A percentile compares a stretch with the other conserved stretches of the same genome.
These are phyloP conservation scores for Agraylea sexmaculata DNA, from an alignment of 1,140 invertebrate genomes.

Conservation along the genomic window DNA sequence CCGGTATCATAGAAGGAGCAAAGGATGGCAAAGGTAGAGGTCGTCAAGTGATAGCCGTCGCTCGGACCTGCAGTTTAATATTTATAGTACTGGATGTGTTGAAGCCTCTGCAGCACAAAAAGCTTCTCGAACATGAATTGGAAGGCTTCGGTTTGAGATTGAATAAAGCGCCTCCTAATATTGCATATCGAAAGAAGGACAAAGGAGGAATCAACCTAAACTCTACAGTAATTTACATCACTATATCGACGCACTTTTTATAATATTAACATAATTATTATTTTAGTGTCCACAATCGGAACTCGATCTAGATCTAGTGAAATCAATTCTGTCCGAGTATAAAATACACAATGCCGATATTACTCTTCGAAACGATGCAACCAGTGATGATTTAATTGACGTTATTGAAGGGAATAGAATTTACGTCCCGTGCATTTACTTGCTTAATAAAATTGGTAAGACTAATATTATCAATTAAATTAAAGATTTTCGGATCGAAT, in stretches of 20 bases:
- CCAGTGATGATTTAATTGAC: constrained; percentile 96
- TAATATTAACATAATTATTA: constrained; percentile 12
- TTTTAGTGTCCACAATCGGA: constrained; percentile 80
- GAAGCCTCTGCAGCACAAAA: constrained; percentile 94
- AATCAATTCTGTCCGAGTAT: constrained; percentile 94
- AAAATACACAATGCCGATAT: constrained; percentile 98
- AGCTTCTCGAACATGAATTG: constrained; percentile 92
- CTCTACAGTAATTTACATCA: constrained; percentile 29
- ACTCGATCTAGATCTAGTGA: constrained; percentile 89
- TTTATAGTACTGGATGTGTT: constrained; percentile 97
- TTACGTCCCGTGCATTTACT: constrained; percentile 96
- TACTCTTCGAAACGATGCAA: constrained; percentile 87
- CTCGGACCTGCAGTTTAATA: constrained; percentile 93
- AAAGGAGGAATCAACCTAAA: constrained; percentile 66
- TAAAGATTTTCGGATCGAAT: too few relatives aligned
- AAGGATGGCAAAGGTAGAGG: constrained; percentile 98
- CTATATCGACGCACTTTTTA: background rate
- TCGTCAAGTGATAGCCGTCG: constrained; percentile 98
- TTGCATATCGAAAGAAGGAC: constrained; percentile 92
- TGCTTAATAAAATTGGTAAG: constrained; percentile 95
- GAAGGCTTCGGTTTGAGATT: constrained; percentile 97
- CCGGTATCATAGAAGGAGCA: constrained; percentile 99
- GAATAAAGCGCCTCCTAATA: constrained; percentile 96
- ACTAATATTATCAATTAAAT: constrained; percentile 17
- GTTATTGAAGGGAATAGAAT: constrained; percentile 97